Conservation (phyloP, 2,797 vertebrate species). For the Anomalospiza imberbis region DNA sequence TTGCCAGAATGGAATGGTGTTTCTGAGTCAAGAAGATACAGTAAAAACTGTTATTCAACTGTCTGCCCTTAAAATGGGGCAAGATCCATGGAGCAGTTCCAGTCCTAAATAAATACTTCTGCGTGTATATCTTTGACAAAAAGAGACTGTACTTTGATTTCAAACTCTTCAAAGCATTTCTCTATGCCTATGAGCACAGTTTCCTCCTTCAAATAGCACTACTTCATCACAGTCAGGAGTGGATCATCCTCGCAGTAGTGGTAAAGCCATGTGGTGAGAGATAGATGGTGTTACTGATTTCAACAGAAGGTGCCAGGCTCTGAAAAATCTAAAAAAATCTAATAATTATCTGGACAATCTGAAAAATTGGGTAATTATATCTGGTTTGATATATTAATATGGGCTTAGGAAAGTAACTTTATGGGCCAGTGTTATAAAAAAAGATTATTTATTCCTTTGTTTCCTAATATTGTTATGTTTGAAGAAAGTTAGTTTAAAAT, state of each 20-base stretch:
- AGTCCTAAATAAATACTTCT: neutral
- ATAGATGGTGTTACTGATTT: slow-evolving; percentile 2
- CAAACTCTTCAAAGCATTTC: neutral
- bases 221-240: neutral
- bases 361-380: neutral
- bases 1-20: neutral
- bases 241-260: neutral
- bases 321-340: neutral
- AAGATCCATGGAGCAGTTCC: neutral
- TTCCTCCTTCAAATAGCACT: neutral
- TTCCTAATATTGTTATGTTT: neutral
- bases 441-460: neutral
- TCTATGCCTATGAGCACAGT: neutral
- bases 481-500: slow-evolving; percentile 11
- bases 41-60: neutral
- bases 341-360: neutral
- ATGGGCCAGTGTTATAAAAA: neutral
- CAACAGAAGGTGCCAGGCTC: neutral
- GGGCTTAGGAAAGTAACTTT: neutral
- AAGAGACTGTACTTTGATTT: neutral
- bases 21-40: neutral
- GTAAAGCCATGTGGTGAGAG: neutral
- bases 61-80: neutral
- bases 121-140: neutral
- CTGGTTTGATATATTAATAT: neutral